Evolutionary conservation across 2,888 invertebrate species (phyloP), one percentile per base, ranked within the genome.

Genomic region (Prosapia bicincta): DNA sequence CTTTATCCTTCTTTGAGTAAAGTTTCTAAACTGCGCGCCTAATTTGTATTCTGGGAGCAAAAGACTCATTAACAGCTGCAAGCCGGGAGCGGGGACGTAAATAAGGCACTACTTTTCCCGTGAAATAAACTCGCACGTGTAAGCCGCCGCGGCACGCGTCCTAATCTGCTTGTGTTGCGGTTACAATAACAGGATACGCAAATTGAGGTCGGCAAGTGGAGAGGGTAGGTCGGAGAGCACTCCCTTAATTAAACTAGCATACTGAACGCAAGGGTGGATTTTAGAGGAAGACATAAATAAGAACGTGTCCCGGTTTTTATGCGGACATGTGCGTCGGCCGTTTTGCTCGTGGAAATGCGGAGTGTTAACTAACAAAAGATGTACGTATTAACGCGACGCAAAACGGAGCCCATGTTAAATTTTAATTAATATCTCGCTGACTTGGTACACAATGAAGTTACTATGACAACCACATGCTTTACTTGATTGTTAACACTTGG

Each of bases 141-240:
- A n/a, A n/a, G n/a, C n/a, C n/a, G n/a, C n/a, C n/a, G n/a, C n/a
- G n/a, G n/a, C n/a, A n/a, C n/a, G n/a, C 54, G 1, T n/a, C 20
- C 54, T 54, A 54, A 54, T 54, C 54, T 54, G 54, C 54, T 54
- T 54, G 54, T 54, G 54, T n/a, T 54, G 54, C 20, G 20, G 54
- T 54, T 54, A 54, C 54, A 54, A 54, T 54, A 54, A 54, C 54
- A 54, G 54, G 54, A 54, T 54, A 54, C 54, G 54, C 54, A 54
- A 54, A 54, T 54, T 54, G 54, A 54, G 54, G 54, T 54, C 54
- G 54, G 54, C 5, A 54, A 54, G 54, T 54, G 54, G 54, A 54
- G 20, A 54, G 54, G 54, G 54, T 54, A 20, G 54, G 54, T 3
- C 54, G 54, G 54, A 54, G 54, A 20, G 54, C 54, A 54, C 20